Percentiles rank a stretch among this genome's conserved stretches.
Evolutionary conservation across 2,797 vertebrate genomes (phyloP).

Genomic region (Rhabdomys pumilio): DNA sequence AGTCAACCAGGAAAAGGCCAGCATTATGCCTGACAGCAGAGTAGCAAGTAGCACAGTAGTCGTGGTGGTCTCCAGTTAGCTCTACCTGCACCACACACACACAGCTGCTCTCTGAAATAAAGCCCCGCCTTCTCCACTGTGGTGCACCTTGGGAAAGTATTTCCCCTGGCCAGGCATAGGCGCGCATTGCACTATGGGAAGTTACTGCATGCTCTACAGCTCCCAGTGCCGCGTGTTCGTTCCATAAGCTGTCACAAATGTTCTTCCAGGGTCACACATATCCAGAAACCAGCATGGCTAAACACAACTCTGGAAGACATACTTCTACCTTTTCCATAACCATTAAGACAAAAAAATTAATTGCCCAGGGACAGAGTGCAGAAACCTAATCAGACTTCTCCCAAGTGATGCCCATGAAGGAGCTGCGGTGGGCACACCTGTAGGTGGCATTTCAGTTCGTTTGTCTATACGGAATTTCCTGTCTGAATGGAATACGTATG

Average conservation of each 20-base stretch:
- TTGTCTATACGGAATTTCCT: not conserved
- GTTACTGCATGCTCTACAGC: not conserved
- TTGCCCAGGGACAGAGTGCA: not conserved
- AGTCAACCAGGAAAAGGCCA: not conserved
- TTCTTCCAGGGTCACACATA: not conserved
- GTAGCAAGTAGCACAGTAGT: not conserved
- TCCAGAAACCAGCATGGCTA: not conserved
- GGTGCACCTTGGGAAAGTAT: not conserved
- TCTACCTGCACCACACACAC: no score
- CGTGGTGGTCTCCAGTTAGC: accelerated
- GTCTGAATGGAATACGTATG: not conserved
- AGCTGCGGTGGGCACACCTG: not conserved
- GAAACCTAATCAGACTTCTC: not conserved
- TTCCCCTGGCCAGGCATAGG: not conserved
- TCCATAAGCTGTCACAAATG: not conserved
- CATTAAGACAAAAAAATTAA: slow-evolving; percentile 42
- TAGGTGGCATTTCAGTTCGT: not conserved
- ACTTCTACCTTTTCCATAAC: not conserved
- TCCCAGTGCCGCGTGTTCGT: no score
- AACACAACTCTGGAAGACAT: not conserved
- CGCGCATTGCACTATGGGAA: accelerated
- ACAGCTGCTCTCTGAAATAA: not conserved
- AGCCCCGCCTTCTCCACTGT: not conserved
- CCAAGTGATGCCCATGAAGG: not conserved
- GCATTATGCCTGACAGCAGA: accelerated